phyloP scores from a whole-genome alignment of 2,888 invertebrate species.

The Coelinius sp. region DNA sequence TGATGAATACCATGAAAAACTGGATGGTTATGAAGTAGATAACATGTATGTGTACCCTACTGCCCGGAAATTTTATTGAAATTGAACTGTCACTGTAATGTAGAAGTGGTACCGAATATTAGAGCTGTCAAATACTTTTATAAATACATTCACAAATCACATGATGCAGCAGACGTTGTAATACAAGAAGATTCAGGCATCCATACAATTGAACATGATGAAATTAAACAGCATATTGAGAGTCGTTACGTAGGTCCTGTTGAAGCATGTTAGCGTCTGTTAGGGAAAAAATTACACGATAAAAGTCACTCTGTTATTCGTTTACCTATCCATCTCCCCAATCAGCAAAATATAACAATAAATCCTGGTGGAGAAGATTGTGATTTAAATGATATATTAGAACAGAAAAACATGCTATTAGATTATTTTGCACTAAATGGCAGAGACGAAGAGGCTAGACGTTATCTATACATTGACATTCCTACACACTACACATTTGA shows the following conservation, averaged over 20 bases:
- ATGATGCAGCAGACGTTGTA: background rate
- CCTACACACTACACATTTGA: background rate
- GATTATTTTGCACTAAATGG: background rate
- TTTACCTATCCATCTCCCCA: slow-evolving; percentile 10
- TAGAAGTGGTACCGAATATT: slow-evolving; percentile 15
- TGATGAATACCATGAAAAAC: slow-evolving; percentile 41
- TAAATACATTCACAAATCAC: too few relatives aligned
- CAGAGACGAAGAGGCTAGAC: background rate
- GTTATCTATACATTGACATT: background rate
- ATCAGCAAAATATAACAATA: slow-evolving; percentile 33
- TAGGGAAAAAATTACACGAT: slow-evolving; percentile 30
- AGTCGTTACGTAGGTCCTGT: slow-evolving; percentile 38
- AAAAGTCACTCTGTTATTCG: slow-evolving; percentile 34
- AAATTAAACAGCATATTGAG: background rate
- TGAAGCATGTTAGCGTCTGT: slow-evolving; percentile 41
- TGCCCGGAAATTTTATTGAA: background rate
- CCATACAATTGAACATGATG: background rate
- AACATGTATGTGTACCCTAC: slow-evolving; percentile 25
- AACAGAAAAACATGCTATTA: slow-evolving; percentile 9
- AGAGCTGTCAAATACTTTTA: too few relatives aligned
- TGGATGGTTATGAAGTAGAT: slow-evolving; percentile 37
- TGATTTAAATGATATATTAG: slow-evolving; percentile 11
- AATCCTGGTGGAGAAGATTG: background rate
- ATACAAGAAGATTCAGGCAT: background rate
- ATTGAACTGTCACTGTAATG: background rate